Evolutionary conservation across 2,797 vertebrate species (phyloP).

Genomic region (Schizothorax lantsangensis): DNA sequence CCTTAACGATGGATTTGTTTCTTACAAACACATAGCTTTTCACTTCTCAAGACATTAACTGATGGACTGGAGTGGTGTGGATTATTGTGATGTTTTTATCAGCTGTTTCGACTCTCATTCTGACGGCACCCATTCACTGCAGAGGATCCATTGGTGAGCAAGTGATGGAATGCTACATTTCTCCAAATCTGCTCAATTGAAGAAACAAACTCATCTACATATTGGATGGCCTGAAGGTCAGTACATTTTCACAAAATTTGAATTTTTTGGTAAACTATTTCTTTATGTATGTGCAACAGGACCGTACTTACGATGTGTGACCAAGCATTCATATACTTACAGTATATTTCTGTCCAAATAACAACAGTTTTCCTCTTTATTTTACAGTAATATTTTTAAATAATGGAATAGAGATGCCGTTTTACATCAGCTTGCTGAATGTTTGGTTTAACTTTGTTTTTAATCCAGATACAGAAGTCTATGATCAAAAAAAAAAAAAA

Average conservation of each 20-base stretch:
- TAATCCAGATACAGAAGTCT: constrained; percentile 9
- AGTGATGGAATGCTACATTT: not conserved
- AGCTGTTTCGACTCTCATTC: too few relatives aligned
- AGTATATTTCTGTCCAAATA: not conserved
- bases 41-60: not conserved
- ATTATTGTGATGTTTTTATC: too few relatives aligned
- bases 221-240: not conserved
- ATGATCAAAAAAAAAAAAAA: not conserved
- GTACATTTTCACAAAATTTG: not conserved
- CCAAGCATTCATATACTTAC: not conserved
- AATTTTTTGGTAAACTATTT: not conserved
- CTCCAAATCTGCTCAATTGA: not conserved
- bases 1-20: not conserved
- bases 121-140: not conserved
- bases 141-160: not conserved
- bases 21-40: not conserved
- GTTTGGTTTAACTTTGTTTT: not conserved
- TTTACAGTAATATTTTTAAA: not conserved
- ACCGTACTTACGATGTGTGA: not conserved
- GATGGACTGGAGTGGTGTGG: not conserved
- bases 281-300: not conserved
- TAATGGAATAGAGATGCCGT: not conserved
- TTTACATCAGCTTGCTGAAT: not conserved
- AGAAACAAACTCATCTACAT: not conserved
- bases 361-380: not conserved